Evolutionary conservation across 1,140 invertebrate species (phyloP).

Genomic region (Leguminivora glycinivorella): DNA sequence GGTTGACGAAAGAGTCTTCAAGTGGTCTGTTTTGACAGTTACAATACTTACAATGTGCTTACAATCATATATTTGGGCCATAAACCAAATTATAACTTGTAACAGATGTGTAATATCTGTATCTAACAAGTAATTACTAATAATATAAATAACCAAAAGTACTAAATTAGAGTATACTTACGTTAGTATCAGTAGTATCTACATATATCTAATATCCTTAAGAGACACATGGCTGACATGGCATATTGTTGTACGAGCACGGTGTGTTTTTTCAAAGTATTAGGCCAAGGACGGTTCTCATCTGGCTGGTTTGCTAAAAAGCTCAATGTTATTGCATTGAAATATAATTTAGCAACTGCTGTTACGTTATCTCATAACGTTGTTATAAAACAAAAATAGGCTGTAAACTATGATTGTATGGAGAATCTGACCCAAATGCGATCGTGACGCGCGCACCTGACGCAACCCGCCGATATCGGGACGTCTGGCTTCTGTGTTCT

Average conservation of each 20-base stretch:
- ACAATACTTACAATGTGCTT: too few species aligned
- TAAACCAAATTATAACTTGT: neutral
- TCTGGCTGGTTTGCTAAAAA: neutral
- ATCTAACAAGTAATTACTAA: neutral
- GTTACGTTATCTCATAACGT: conserved; percentile 37
- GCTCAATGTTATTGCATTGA: neutral
- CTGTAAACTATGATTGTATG: conserved; percentile 62
- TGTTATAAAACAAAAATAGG: conserved; percentile 59
- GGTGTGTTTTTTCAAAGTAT: too few species aligned
- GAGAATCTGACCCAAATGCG: conserved; percentile 66
- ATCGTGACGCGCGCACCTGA: conserved; percentile 60
- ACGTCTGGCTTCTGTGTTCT: conserved; percentile 29
- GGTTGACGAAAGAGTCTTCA: neutral
- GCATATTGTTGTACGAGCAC: too few species aligned
- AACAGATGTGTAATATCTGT: too few species aligned
- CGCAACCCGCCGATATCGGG: conserved; percentile 48
- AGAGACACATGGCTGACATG: too few species aligned
- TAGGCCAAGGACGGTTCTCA: neutral
- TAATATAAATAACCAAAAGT: too few species aligned
- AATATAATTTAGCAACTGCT: neutral
- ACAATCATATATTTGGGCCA: neutral
- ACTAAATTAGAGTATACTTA: too few species aligned
- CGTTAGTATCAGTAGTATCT: too few species aligned
- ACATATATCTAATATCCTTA: too few species aligned
- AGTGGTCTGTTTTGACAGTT: conserved; percentile 9